Evolutionary conservation across 2,797 vertebrate genomes (phyloP), one percentile per base, ranked within the genome.

Genomic region (Enteromius viviparus): DNA sequence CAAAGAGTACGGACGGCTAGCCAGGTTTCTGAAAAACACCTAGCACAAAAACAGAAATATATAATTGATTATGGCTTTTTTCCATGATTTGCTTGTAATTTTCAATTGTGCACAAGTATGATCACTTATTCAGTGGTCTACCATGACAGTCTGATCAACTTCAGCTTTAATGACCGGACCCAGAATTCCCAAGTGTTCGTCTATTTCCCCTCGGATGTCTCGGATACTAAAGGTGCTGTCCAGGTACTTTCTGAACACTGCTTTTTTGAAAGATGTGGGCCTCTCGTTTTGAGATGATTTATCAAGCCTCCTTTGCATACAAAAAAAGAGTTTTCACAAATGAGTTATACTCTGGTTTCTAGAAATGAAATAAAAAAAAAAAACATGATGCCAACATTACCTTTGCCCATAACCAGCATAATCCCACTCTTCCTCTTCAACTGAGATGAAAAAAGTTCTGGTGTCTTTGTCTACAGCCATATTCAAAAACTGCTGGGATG

Each of bases 151-250:
- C 80, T 99, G 96, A 0, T 94, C 96, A 83, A 98, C 96, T 89
- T 99, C 97, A 2, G 96, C 97, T 89, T 95, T 96, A 82, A 99
- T 97, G 65, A 98, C 74, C 1, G 98, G 97, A 5, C 98, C 98
- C 55, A 99, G 94, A 88, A 99, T 96, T 62, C 98, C 98, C 2
- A 98, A 94, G 80, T 99, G 98, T 82, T 98, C 95, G 15, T 96
- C 93, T 2, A 96, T 89, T 89, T 99, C 98, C 0, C 96, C 97
- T 14, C 82, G 93, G 80, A 94, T 87, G 37, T 95, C 94, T 26
- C 91, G 95, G 12, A 81, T 93, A 0, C 60, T 95, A 87, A 99
- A 99, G 47, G 91, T 93, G 34, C 91, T 94, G 78, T 99, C 97
- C 58, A 94, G 86, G 85, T 98, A 99, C 76, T 95, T 92, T 84